A percentile compares a stretch with the other conserved stretches of the same genome.
Evolutionary conservation across 2,797 vertebrate species (phyloP).

Genomic region (Karalla daura): DNA sequence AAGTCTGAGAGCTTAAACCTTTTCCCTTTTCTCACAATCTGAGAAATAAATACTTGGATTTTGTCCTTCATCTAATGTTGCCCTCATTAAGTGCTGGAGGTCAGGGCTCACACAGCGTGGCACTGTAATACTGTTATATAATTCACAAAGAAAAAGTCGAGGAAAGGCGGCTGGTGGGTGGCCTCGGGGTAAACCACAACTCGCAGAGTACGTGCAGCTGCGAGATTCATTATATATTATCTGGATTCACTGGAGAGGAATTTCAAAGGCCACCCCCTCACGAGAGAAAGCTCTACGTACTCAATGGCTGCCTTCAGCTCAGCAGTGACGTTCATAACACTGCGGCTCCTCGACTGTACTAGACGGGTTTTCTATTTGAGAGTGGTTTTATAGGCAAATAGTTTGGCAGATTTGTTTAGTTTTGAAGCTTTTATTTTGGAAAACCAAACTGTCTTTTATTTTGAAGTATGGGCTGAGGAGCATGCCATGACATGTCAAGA

Average conservation of each 20-base stretch:
- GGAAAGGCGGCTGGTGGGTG: slow-evolving; percentile 24
- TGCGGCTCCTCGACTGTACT: no score
- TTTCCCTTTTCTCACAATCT: slow-evolving; percentile 11
- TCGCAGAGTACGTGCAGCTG: not conserved
- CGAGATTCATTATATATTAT: not conserved
- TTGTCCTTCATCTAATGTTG: slow-evolving; percentile 47
- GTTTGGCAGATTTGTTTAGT: no score
- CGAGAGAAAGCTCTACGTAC: no score
- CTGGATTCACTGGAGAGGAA: not conserved
- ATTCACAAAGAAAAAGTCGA: slow-evolving; percentile 36
- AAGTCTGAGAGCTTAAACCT: slow-evolving; percentile 17
- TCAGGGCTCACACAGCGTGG: slow-evolving; percentile 32
- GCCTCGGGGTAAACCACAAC: slow-evolving; percentile 29
- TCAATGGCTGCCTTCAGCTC: no score
- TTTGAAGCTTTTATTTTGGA: no score
- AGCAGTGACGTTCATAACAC: no score
- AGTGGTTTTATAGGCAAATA: no score
- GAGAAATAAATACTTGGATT: slow-evolving; percentile 7
- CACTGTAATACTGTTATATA: slow-evolving; percentile 43
- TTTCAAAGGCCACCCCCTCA: slow-evolving; percentile 4
- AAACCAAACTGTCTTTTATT: no score
- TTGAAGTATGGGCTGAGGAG: no score
- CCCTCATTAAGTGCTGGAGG: slow-evolving; percentile 47
- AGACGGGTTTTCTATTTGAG: no score
- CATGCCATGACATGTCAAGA: no score